Evolutionary conservation across 53 echinoderm and acorn worm species (phyloP).

Genomic region (Mesocentrotus franciscanus): DNA sequence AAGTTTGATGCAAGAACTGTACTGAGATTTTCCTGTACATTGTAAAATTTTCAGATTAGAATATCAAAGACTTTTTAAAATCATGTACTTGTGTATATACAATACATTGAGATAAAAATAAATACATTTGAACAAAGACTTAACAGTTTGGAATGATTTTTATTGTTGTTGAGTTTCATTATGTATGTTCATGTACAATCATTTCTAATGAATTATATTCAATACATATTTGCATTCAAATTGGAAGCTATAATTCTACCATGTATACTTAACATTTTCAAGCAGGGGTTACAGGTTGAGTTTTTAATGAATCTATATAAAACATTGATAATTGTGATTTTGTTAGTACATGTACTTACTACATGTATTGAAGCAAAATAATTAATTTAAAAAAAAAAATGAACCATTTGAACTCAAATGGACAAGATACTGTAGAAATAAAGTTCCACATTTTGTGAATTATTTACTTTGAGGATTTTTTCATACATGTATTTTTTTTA

Average conservation of each 20-base stretch:
- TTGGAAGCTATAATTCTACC: neutral
- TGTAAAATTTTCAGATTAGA: neutral
- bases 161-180: neutral
- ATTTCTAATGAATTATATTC: neutral
- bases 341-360: too few species aligned
- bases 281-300: too few species aligned
- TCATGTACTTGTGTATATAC: neutral
- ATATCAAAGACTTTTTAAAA: neutral
- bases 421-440: too few species aligned
- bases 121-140: neutral
- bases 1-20: too few species aligned
- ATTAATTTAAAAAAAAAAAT: too few species aligned
- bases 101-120: neutral
- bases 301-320: too few species aligned
- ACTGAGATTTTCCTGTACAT: neutral
- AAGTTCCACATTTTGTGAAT: too few species aligned
- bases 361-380: too few species aligned
- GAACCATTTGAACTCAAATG: too few species aligned
- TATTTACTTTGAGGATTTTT: too few species aligned
- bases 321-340: too few species aligned
- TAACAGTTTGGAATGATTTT: neutral
- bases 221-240: neutral
- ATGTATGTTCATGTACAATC: neutral
- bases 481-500: too few species aligned
- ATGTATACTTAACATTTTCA: neutral